Base-by-base conservation (phyloP, 2,113 vertebrate species). In the Heterocephalus glaber region DNA sequence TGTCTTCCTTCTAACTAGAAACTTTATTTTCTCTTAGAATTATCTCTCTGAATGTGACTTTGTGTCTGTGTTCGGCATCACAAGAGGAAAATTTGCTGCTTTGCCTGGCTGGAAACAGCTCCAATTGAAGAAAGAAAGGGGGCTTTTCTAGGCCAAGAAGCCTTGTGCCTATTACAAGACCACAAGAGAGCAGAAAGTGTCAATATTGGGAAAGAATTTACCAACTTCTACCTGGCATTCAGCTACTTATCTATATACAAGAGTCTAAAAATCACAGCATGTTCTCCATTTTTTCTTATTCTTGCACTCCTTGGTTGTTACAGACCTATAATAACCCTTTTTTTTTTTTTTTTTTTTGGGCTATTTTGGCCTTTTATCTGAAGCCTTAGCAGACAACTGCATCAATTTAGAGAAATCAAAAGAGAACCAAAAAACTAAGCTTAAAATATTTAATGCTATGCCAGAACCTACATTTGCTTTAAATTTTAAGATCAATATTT, bases 71-170 rank as follows among this genome's bases (percentile, higher is more conserved):
- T 99, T 99, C 95, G 98, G 98, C 72, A 98, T 99, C 80, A 97
- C 97, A 76, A 99, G 99, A 97, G 99, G 98, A 5, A 83, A 98
- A 26, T 99, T 99, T 95, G 92, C 22, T 49, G 79, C 90, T 52
- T 91, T 99, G 70, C 99, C 99, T 1, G 97, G 90, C 60, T 99
- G 99, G 99, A 99, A 98, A 95, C 98, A 99, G 96, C 96, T 99
- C 74, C 98, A 97, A 19, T 30, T 99, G 86, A 99, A 99, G 98
- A 99, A 99, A 98, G 97, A 98, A 38, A 98, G 97, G 28, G 98
- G 98, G 35, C 96, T 99, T 95, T 99, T 99, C 97, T 99, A 96
- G 98, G 28, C 66, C 77, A 84, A 66, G 72, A 70, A 81, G 56
- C 35, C 13, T 13, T 1, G 22, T 7, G 10, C n/a, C 92, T 56